Percentiles rank a stretch among this genome's conserved stretches.
Evolutionary conservation across 37 sponge, comb jelly and placozoan species (phyloP).

Genomic region (Dysidea cf. avara): DNA sequence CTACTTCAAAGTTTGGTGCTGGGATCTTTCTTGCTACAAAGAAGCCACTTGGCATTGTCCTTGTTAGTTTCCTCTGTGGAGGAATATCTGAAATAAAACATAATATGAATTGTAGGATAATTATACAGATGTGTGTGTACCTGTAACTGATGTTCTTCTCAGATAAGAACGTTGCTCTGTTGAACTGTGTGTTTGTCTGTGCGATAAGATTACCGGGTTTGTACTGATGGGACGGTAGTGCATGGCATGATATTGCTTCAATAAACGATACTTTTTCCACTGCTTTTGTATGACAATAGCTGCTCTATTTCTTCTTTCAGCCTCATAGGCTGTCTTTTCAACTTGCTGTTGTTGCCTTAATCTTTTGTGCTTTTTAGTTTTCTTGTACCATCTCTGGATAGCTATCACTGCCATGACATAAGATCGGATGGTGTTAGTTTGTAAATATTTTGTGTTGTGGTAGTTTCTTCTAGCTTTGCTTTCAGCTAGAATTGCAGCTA

Average conservation of each 20-base stretch:
- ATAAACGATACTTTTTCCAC: slow-evolving; percentile 37
- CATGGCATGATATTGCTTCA: slow-evolving; percentile 25
- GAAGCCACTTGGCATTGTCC: no score
- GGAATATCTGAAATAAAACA: no score
- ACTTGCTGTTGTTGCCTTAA: neutral
- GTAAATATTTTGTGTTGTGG: slow-evolving; percentile 15
- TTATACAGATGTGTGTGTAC: neutral
- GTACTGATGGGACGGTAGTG: slow-evolving; percentile 40
- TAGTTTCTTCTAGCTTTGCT: slow-evolving; percentile 54
- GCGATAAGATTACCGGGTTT: slow-evolving; percentile 36
- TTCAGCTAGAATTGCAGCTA: slow-evolving; percentile 41
- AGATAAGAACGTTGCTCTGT: slow-evolving; percentile 25
- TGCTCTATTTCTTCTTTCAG: slow-evolving; percentile 20
- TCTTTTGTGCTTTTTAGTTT: slow-evolving; percentile 10
- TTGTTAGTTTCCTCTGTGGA: no score
- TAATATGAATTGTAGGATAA: no score
- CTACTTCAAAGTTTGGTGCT: no score
- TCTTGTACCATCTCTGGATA: slow-evolving; percentile 59
- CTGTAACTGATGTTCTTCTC: slow-evolving; percentile 51
- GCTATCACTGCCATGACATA: slow-evolving; percentile 49
- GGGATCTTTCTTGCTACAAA: no score
- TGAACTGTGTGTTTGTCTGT: neutral
- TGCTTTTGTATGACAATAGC: slow-evolving; percentile 46
- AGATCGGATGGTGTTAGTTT: slow-evolving; percentile 38
- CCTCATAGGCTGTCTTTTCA: neutral